A percentile compares a stretch with the other conserved stretches of the same genome.
Conservation (phyloP, 2,113 vertebrate genomes). For the Tachysurus fulvidraco region DNA sequence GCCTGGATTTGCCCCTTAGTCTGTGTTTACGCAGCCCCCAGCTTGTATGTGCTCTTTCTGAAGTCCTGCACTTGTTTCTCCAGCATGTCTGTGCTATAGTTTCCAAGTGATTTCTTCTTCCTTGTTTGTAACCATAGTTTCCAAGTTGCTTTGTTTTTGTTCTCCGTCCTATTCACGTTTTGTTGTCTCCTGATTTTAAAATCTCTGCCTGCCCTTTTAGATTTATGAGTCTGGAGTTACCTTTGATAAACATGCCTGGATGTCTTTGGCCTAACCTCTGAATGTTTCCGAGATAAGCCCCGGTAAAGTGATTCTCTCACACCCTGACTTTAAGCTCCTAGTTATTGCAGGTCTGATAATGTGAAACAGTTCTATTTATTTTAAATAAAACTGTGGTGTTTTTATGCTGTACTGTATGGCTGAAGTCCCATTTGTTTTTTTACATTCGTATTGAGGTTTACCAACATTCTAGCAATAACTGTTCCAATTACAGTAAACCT, state of each 20-base stretch:
- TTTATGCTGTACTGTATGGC: background rate
- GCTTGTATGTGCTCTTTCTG: conserved; percentile 1
- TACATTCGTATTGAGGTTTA: background rate
- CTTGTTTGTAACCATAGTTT: background rate
- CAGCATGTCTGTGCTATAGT: background rate
- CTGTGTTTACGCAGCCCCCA: background rate
- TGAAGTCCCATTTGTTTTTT: background rate
- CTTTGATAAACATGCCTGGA: conserved; percentile 16
- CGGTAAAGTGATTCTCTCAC: background rate
- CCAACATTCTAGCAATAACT: background rate
- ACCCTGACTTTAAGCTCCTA: background rate
- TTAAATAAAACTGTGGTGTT: background rate
- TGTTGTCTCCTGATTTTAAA: background rate
- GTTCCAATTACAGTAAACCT: background rate
- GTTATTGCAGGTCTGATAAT: background rate
- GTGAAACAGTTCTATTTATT: background rate
- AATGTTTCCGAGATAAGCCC: background rate
- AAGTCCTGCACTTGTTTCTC: conserved; percentile 5
- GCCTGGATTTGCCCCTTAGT: conserved; percentile 7
- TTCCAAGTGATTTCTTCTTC: background rate
- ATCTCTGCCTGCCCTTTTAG: background rate
- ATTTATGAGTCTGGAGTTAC: conserved; percentile 17
- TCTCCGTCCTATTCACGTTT: background rate
- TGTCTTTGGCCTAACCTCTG: conserved; percentile 24
- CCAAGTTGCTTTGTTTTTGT: background rate